These are phyloP conservation scores for Lophius americanus DNA, from an alignment of 2,797 vertebrate species.

Conservation along the genomic window DNA sequence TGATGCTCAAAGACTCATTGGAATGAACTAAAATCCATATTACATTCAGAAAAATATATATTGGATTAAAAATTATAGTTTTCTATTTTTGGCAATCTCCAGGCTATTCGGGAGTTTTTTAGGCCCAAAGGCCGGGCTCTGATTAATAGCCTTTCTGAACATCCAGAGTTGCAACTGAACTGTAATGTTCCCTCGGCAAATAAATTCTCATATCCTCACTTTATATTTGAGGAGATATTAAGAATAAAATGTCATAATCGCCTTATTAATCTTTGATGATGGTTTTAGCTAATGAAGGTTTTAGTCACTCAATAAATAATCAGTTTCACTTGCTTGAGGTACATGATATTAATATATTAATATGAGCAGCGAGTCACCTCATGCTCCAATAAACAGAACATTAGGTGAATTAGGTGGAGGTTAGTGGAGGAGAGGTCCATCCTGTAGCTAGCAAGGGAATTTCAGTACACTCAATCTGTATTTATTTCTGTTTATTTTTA, in stretches of 20 bases:
- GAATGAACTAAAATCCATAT: no score
- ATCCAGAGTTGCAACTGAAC: not conserved
- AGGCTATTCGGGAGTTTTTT: no score
- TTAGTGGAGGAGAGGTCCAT: not conserved
- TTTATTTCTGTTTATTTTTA: not conserved
- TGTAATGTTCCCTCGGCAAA: slow-evolving; percentile 13
- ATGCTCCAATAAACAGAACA: not conserved
- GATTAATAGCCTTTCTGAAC: slow-evolving; percentile 3
- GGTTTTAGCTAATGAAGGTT: slow-evolving; percentile 24
- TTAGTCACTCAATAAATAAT: slow-evolving; percentile 8
- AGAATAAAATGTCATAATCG: slow-evolving; percentile 13
- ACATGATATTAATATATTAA: not conserved
- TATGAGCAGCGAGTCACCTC: not conserved
- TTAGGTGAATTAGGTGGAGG: not conserved
- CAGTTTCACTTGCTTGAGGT: not conserved
- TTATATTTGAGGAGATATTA: slow-evolving; percentile 29
- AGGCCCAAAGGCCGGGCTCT: not conserved
- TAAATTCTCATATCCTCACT: slow-evolving; percentile 4
- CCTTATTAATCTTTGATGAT: slow-evolving; percentile 17
- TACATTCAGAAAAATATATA: no score
- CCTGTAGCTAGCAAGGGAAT: not conserved
- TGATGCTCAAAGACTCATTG: no score
- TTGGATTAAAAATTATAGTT: no score
- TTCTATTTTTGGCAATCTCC: no score
- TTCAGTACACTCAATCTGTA: not conserved